Evolutionary conservation across 1,140 invertebrate species (phyloP).

Genomic region (Rhopalosiphum maidis): DNA sequence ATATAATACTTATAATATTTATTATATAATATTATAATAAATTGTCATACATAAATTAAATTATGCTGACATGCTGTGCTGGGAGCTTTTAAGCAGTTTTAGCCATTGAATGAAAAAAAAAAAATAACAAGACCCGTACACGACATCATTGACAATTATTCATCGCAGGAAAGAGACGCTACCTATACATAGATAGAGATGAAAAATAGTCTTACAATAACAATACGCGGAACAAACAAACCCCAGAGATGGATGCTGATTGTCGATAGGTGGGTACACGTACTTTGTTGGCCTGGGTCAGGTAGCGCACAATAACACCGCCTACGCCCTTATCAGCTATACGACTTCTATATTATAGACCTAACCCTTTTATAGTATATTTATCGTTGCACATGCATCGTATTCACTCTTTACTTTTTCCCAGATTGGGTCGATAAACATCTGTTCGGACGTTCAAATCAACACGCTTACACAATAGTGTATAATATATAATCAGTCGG

Average conservation of each 20-base stretch:
- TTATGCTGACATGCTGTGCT: no score
- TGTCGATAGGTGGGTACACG: conserved; percentile 17
- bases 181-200: neutral
- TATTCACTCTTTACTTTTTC: conserved; percentile 15
- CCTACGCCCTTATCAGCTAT: conserved; percentile 42
- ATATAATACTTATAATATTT: no score
- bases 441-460: conserved; percentile 48
- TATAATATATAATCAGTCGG: conserved; percentile 32
- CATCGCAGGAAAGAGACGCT: conserved; percentile 3
- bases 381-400: neutral
- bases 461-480: conserved; percentile 29
- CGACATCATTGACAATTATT: conserved; percentile 21
- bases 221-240: conserved; percentile 37
- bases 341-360: conserved; percentile 44
- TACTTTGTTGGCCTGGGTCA: conserved; percentile 38
- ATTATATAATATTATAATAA: no score
- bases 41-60: no score
- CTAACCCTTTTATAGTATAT: conserved; percentile 38
- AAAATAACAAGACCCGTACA: neutral
- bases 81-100: neutral
- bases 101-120: neutral
- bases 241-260: conserved; percentile 27
- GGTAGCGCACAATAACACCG: conserved; percentile 46
- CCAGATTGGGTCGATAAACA: conserved; percentile 46
- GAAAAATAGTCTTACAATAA: conserved; percentile 37